Conservation (phyloP, 92 coral and sea anemone species). For the Siderastrea radians region DNA sequence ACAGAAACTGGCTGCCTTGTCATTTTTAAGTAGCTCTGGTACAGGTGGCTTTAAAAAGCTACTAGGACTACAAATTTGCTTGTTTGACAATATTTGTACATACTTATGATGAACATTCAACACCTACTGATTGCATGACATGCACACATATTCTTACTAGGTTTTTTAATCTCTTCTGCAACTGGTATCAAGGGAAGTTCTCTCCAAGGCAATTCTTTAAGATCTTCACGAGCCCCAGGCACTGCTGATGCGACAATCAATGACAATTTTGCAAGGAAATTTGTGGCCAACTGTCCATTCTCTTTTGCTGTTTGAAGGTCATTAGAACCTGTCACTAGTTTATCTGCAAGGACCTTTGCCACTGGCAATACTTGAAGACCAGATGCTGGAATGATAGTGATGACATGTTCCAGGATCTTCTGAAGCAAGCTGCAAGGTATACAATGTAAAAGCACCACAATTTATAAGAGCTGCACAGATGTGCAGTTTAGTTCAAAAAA, state of each 20-base stretch:
- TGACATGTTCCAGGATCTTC: constrained; percentile 20
- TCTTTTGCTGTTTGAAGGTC: constrained; percentile 1
- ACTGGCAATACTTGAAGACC: constrained; percentile 28
- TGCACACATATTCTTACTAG: constrained; percentile 18
- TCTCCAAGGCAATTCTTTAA: constrained; percentile 59
- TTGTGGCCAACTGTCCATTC: constrained; percentile 29
- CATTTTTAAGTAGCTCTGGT: no score
- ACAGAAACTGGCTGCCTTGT: no score
- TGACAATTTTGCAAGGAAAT: constrained; percentile 45
- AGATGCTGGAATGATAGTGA: constrained; percentile 7
- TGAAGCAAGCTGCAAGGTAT: constrained; percentile 14
- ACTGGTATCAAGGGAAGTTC: constrained; percentile 70
- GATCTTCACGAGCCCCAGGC: constrained; percentile 61
- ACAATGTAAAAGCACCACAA: no score
- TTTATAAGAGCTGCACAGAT: no score
- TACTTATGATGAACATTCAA: no score
- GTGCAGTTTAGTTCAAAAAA: no score
- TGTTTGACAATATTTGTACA: no score
- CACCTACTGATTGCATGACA: no score
- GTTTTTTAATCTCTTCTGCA: constrained; percentile 29
- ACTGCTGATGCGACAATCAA: constrained; percentile 56
- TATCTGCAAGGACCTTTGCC: constrained; percentile 19
- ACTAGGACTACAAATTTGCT: no score
- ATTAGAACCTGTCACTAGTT: background rate
- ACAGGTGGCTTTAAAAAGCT: no score